Percentiles rank a stretch among this genome's conserved stretches.
Conservation (phyloP, 1,140 invertebrate genomes). For the Neodiprion fabricii region DNA sequence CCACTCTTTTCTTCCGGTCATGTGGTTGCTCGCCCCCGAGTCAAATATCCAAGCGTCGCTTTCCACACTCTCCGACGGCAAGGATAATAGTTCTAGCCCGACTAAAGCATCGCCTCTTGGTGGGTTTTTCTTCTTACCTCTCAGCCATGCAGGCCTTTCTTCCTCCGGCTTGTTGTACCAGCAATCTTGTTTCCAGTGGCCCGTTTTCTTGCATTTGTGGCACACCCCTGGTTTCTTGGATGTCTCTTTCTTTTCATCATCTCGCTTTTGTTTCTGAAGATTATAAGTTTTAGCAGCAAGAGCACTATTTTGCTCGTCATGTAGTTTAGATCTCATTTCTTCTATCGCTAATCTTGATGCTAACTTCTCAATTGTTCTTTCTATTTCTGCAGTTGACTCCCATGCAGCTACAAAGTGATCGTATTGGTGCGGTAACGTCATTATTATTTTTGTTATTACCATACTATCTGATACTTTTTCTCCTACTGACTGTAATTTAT, state of each 20-base stretch:
- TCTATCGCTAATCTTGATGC: slow-evolving; percentile 32
- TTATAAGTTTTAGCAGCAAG: background rate
- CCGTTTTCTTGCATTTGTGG: slow-evolving; percentile 12
- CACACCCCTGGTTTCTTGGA: no score
- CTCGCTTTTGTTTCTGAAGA: background rate
- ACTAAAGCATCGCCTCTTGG: no score
- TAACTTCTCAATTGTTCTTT: slow-evolving; percentile 35
- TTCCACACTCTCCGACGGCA: no score
- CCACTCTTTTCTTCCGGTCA: slow-evolving; percentile 24
- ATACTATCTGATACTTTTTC: slow-evolving; percentile 32
- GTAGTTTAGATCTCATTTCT: slow-evolving; percentile 24
- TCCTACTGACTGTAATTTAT: slow-evolving; percentile 30
- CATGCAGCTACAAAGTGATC: slow-evolving; percentile 40
- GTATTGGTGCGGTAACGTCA: slow-evolving; percentile 34
- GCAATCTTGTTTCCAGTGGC: slow-evolving; percentile 26
- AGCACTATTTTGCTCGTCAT: slow-evolving; percentile 19
- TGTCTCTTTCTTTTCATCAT: background rate
- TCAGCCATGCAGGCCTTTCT: no score
- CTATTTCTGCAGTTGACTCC: slow-evolving; percentile 31
- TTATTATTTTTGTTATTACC: slow-evolving; percentile 41
- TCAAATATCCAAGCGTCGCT: slow-evolving; percentile 25
- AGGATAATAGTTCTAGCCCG: no score
- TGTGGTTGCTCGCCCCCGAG: slow-evolving; percentile 31
- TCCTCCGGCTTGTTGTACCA: background rate
- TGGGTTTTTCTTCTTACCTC: no score